phyloP scores from a whole-genome alignment of 2,797 vertebrate species.

The Protonibea diacanthus region DNA sequence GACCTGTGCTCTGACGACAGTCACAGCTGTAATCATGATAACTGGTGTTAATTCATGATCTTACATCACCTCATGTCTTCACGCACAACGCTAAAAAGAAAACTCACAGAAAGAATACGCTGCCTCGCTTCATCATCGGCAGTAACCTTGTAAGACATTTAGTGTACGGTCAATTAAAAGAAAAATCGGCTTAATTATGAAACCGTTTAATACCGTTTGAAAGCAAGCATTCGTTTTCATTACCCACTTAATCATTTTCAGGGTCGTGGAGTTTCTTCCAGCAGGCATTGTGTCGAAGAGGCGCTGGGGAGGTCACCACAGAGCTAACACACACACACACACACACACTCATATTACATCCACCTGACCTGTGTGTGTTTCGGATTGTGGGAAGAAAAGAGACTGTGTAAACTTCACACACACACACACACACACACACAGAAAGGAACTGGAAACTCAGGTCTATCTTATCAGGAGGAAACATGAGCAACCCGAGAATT shows the following conservation, averaged over 20 bases:
- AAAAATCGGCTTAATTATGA: slow-evolving; percentile 6
- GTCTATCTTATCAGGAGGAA: slow-evolving; percentile 26
- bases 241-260: slow-evolving; percentile 15
- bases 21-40: slow-evolving; percentile 38
- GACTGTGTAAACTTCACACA: slow-evolving; percentile 15
- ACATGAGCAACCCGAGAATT: not conserved
- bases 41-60: slow-evolving; percentile 42
- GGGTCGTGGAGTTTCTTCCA: slow-evolving; percentile 27
- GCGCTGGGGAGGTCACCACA: not conserved
- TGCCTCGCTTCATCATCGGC: not conserved
- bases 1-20: slow-evolving; percentile 27
- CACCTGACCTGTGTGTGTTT: slow-evolving; percentile 4
- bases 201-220: slow-evolving; percentile 12
- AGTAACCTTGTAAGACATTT: not conserved
- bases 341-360: too few relatives aligned
- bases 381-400: slow-evolving; percentile 8
- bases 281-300: not conserved
- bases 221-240: slow-evolving; percentile 27
- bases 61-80: not conserved
- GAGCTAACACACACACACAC: slow-evolving; percentile 4
- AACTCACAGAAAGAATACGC: not conserved
- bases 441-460: not conserved
- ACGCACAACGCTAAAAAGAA: not conserved
- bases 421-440: not conserved
- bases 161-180: not conserved